phyloP scores from a whole-genome alignment of 2,888 invertebrate genomes.

The Caenorhabditis uteleia region DNA sequence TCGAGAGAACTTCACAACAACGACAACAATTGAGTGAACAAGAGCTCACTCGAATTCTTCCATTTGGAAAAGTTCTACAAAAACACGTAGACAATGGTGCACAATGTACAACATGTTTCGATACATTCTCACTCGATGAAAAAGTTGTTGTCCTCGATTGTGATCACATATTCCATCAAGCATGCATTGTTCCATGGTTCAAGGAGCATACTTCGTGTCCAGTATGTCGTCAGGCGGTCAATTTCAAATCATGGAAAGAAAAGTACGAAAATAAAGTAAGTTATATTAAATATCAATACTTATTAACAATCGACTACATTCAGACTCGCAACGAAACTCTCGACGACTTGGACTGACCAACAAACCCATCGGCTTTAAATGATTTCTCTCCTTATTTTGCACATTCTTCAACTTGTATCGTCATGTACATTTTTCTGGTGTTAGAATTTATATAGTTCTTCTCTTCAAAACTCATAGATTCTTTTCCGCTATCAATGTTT shows the following conservation, averaged over 20 bases:
- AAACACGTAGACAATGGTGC: conserved; percentile 48
- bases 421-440: too few relatives aligned
- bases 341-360: too few relatives aligned
- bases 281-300: too few relatives aligned
- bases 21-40: conserved; percentile 12
- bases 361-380: too few relatives aligned
- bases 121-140: conserved; percentile 45
- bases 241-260: conserved; percentile 17
- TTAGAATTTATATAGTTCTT: too few relatives aligned
- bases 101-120: conserved; percentile 58
- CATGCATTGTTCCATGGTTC: conserved; percentile 55
- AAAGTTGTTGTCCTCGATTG: conserved; percentile 48
- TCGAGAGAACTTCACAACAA: neutral
- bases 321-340: too few relatives aligned
- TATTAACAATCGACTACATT: too few relatives aligned
- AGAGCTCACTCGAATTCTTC: conserved; percentile 12
- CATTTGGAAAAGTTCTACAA: conserved; percentile 38
- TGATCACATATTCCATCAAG: conserved; percentile 51
- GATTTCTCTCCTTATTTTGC: too few relatives aligned
- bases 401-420: too few relatives aligned
- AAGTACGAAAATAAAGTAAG: conserved; percentile 8
- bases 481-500: too few relatives aligned
- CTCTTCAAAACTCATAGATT: too few relatives aligned
- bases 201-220: conserved; percentile 45
- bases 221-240: conserved; percentile 38